Evolutionary conservation across 1,140 invertebrate genomes (phyloP).

Genomic region (Steinernema khuongi): DNA sequence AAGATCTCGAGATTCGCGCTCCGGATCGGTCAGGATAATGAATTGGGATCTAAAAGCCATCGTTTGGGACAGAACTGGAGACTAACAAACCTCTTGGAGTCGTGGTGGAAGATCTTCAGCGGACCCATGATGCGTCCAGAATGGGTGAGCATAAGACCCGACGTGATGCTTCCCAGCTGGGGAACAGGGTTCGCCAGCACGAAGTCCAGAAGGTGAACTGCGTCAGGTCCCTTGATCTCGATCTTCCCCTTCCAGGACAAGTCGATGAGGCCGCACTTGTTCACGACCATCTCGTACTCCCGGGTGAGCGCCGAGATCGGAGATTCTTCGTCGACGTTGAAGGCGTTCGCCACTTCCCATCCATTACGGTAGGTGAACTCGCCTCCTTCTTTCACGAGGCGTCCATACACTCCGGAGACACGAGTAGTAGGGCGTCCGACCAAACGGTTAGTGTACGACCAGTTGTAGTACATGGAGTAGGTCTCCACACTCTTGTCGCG

Average conservation of each 20-base stretch:
- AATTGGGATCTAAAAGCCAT: slow-evolving; percentile 22
- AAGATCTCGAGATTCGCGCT: slow-evolving; percentile 32
- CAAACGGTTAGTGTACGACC: slow-evolving; percentile 39
- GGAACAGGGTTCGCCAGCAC: slow-evolving; percentile 33
- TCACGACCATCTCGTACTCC: slow-evolving; percentile 39
- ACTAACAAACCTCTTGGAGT: slow-evolving; percentile 13
- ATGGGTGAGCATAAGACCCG: slow-evolving; percentile 38
- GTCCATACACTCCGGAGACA: slow-evolving; percentile 37
- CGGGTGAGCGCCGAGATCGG: slow-evolving; percentile 28
- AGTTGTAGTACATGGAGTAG: slow-evolving; percentile 44
- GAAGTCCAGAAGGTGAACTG: slow-evolving; percentile 35
- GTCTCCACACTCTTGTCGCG: slow-evolving; percentile 37
- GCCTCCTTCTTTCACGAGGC: slow-evolving; percentile 32
- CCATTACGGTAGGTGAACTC: slow-evolving; percentile 42
- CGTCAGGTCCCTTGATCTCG: slow-evolving; percentile 41
- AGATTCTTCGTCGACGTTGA: slow-evolving; percentile 36
- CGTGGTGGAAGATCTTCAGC: slow-evolving; percentile 39
- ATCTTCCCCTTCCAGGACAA: slow-evolving; percentile 44
- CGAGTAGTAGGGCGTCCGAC: slow-evolving; percentile 36
- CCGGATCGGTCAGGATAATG: slow-evolving; percentile 38
- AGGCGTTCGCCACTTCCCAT: slow-evolving; percentile 38
- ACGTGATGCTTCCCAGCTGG: slow-evolving; percentile 32
- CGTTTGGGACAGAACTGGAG: background rate
- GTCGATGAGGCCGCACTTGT: slow-evolving; percentile 41
- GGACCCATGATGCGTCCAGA: slow-evolving; percentile 36